Evolutionary conservation across 2,888 invertebrate genomes (phyloP), one percentile per base, ranked within the genome.

Genomic region (Polydesmus complanatus): DNA sequence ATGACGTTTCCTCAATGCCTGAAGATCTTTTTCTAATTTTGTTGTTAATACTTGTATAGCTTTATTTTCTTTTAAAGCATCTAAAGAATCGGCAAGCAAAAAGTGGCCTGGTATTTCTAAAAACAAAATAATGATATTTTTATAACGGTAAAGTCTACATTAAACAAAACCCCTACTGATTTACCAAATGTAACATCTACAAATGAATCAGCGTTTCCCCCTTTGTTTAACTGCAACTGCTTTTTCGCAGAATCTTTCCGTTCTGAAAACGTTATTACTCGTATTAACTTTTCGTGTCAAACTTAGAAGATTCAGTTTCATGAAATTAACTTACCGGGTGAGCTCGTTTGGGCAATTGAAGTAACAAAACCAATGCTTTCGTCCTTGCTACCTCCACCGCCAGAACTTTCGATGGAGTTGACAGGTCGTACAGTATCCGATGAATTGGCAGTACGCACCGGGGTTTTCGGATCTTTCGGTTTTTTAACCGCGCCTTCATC

Each of bases 11-110:
- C 85, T 79, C 62, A 94, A 71, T 27, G 83, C 79, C 68, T 93
- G 91, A 61, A 95, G 73, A 71, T 94, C 93, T 71, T 92, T 89
- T 60, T 92, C 88, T 66, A 93, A 75, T 72, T 94, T 93, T 0
- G 81, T 70, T 52, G 84, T 81, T 70, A 90, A 89, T 69, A 93
- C 92, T 60, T 83, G 83, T 18, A 91, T 88, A 51, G 82, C 71
- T 74, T 94, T 94, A 71, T 84, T 82, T 3, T 86, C 85, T 69
- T 89, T 80, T 22, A 95, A 79, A 66, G 84, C 82, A 21, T 89
- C 88, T 55, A 94, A 73, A 0, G 86, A 79, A 68, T 90, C 91
- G 0, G 88, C 86, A 1, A 81, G 72, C n/a, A 88, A 79, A 64
- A 80, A 79, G 65, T 82, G 81, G 27, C 79, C 68, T 47, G 65